Percentiles rank a stretch among this genome's conserved stretches.
Evolutionary conservation across 2,888 invertebrate genomes (phyloP).

Genomic region (Chamaedrilus cognettii): DNA sequence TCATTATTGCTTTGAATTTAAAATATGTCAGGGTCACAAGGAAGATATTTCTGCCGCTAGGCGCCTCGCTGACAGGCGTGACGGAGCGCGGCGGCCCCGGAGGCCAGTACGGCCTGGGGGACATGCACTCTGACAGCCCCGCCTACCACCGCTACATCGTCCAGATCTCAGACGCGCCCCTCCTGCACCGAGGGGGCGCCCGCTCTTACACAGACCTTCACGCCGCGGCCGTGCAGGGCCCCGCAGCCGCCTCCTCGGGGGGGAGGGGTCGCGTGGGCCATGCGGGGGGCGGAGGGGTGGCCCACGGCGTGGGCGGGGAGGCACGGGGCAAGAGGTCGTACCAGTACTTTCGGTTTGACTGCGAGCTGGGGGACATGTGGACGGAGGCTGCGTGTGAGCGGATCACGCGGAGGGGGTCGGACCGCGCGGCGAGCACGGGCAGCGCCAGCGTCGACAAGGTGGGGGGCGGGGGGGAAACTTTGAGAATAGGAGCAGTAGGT

Average conservation of each 20-base stretch:
- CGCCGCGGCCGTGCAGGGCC: slow-evolving; percentile 7
- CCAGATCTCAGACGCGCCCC: slow-evolving; percentile 18
- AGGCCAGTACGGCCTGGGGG: slow-evolving; percentile 11
- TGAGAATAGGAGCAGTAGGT: neutral
- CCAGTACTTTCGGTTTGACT: slow-evolving; percentile 34
- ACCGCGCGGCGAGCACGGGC: slow-evolving; percentile 12
- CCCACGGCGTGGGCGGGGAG: neutral
- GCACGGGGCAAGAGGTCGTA: slow-evolving; percentile 4
- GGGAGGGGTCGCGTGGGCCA: neutral
- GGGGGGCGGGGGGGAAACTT: neutral
- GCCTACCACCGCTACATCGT: slow-evolving; percentile 16
- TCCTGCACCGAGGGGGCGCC: slow-evolving; percentile 3
- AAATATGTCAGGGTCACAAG: too few relatives aligned
- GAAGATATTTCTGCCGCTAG: too few relatives aligned
- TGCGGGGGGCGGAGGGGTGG: neutral
- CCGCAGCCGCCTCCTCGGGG: neutral
- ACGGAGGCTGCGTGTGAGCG: slow-evolving; percentile 32
- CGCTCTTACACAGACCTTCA: slow-evolving; percentile 9
- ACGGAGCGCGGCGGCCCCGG: neutral
- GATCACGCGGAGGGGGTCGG: slow-evolving; percentile 8
- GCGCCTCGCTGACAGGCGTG: neutral
- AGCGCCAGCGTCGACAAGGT: slow-evolving; percentile 14
- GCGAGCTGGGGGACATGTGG: slow-evolving; percentile 52
- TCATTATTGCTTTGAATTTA: too few relatives aligned
- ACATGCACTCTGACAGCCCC: slow-evolving; percentile 12